These are phyloP conservation scores for Caenorhabditis inopinata DNA, from an alignment of 1,140 invertebrate species.

Conservation along the genomic window DNA sequence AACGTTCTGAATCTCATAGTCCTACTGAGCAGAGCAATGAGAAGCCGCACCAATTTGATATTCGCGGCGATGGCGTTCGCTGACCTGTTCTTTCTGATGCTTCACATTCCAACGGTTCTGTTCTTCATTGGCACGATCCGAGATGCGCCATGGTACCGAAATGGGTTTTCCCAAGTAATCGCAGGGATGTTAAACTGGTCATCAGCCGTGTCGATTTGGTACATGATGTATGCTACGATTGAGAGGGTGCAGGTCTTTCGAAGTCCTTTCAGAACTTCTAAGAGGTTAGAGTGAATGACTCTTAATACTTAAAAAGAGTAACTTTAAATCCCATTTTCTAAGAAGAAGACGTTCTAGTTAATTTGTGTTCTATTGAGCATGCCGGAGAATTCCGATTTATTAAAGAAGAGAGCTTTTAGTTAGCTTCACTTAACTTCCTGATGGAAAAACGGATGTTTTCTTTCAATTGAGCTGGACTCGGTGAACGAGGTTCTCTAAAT, in stretches of 20 bases:
- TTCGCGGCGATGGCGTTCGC: constrained; percentile 35
- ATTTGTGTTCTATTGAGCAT: too few relatives aligned
- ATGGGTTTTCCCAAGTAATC: not conserved
- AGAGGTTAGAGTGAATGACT: not conserved
- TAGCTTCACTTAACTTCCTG: too few relatives aligned
- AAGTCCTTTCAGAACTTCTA: constrained; percentile 24
- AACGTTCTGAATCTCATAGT: constrained; percentile 33
- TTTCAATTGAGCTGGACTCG: too few relatives aligned
- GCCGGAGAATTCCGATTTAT: too few relatives aligned
- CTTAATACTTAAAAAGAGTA: too few relatives aligned
- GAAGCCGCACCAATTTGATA: constrained; percentile 30
- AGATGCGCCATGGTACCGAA: constrained; percentile 4
- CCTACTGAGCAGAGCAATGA: constrained; percentile 21
- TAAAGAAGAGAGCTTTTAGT: too few relatives aligned
- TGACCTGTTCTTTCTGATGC: constrained; percentile 24
- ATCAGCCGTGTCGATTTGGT: constrained; percentile 30
- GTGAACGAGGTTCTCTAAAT: too few relatives aligned
- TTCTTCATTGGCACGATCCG: constrained; percentile 20
- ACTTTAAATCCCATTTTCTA: too few relatives aligned
- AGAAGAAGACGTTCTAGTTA: too few relatives aligned
- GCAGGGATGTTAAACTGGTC: constrained; percentile 24
- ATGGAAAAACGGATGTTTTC: too few relatives aligned
- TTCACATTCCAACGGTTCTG: not conserved
- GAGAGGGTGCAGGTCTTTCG: constrained; percentile 33
- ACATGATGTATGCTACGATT: constrained; percentile 39